Conservation (phyloP, 1,140 invertebrate genomes). For the Heliconius nattereri region DNA sequence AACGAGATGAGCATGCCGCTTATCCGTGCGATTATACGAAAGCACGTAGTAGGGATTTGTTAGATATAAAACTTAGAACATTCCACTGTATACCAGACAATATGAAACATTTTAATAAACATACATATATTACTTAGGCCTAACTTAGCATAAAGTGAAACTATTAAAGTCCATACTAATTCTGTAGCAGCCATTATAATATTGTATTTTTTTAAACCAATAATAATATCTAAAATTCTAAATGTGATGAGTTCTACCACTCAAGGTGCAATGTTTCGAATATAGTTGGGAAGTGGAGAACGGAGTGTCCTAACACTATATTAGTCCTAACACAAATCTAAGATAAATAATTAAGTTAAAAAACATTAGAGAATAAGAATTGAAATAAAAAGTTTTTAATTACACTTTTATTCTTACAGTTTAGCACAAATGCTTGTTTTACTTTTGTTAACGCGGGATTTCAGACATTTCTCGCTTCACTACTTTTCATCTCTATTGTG, state of each 20-base stretch:
- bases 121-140: neutral
- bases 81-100: constrained; percentile 5
- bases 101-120: constrained; percentile 15
- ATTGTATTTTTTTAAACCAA: too few species aligned
- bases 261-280: too few species aligned
- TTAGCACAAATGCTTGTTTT: constrained; percentile 30
- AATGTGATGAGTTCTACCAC: too few species aligned
- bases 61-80: constrained; percentile 54
- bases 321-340: neutral
- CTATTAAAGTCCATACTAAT: too few species aligned
- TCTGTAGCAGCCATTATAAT: too few species aligned
- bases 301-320: too few species aligned
- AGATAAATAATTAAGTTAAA: neutral
- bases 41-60: constrained; percentile 72
- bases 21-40: constrained; percentile 71
- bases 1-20: constrained; percentile 66
- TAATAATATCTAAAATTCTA: too few species aligned
- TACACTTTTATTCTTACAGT: constrained; percentile 26
- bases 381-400: constrained; percentile 26
- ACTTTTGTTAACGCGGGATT: constrained; percentile 32
- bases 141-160: neutral
- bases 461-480: constrained; percentile 40
- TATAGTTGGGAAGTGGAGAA: too few species aligned
- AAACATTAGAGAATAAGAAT: neutral
- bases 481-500: constrained; percentile 46